phyloP scores from a whole-genome alignment of 1,140 invertebrate genomes.

The Psilanteris sp. region DNA sequence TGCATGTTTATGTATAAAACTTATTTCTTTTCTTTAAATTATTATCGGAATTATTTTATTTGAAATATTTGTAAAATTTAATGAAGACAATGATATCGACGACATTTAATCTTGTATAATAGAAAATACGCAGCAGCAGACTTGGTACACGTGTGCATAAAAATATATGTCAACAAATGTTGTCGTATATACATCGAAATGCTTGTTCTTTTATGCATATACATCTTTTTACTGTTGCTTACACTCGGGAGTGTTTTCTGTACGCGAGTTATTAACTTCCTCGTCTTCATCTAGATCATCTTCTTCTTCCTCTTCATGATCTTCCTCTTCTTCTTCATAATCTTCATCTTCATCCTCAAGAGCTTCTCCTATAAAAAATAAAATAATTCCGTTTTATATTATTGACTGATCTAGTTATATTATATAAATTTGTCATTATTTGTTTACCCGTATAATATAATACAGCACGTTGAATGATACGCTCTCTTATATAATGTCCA shows the following conservation, averaged over 20 bases:
- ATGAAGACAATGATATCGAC: slow-evolving; percentile 38
- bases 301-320: too few species aligned
- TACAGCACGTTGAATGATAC: slow-evolving; percentile 94
- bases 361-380: slow-evolving; percentile 82
- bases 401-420: too few species aligned
- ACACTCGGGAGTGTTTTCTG: slow-evolving; percentile 73
- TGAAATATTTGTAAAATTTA: slow-evolving; percentile 8
- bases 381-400: too few species aligned
- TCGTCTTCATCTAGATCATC: slow-evolving; percentile 75
- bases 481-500: slow-evolving; percentile 97
- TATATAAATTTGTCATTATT: too few species aligned
- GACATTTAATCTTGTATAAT: slow-evolving; percentile 25
- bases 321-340: slow-evolving; percentile 84
- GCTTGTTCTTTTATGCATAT: slow-evolving; percentile 1
- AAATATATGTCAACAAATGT: slow-evolving; percentile 51
- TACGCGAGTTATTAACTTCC: slow-evolving; percentile 60
- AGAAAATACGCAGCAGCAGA: slow-evolving; percentile 21
- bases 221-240: slow-evolving; percentile 79
- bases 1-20: too few species aligned
- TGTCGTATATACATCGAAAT: slow-evolving; percentile 36
- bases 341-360: slow-evolving; percentile 89
- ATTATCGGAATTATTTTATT: too few species aligned
- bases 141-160: slow-evolving; percentile 41
- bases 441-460: slow-evolving; percentile 96
- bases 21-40: too few species aligned